Evolutionary conservation across 2,113 vertebrate species (phyloP).

Genomic region (Guaruba guarouba): DNA sequence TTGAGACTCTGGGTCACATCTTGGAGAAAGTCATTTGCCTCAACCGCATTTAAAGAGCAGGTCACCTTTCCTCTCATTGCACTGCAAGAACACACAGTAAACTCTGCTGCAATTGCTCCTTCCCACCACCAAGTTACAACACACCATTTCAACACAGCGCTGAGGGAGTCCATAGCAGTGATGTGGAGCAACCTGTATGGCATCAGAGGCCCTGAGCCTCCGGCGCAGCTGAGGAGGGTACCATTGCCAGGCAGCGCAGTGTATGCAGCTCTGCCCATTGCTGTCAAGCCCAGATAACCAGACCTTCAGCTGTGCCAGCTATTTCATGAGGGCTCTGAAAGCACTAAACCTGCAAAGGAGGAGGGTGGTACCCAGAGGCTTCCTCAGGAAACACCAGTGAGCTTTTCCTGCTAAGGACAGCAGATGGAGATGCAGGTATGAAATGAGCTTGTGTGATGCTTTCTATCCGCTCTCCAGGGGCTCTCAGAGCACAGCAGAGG

Average conservation of each 20-base stretch:
- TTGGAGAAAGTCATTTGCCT: background rate
- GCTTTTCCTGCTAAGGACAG: background rate
- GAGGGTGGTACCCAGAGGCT: background rate
- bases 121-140: background rate
- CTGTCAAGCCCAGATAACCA: background rate
- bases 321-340: background rate
- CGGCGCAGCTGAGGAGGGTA: background rate
- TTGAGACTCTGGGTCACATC: background rate
- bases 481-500: background rate
- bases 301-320: rapidly evolving
- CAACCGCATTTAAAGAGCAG: background rate
- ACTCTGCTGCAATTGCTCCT: background rate
- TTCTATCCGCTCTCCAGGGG: background rate
- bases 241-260: background rate
- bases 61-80: background rate
- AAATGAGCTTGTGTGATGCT: background rate
- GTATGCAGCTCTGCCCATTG: background rate
- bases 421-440: background rate
- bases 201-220: background rate
- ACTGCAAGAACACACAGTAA: background rate
- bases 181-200: background rate
- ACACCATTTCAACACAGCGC: background rate
- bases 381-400: background rate
- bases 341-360: background rate
- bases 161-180: background rate